Conservation (phyloP, 2,888 invertebrate genomes). For the Pecten maximus region DNA sequence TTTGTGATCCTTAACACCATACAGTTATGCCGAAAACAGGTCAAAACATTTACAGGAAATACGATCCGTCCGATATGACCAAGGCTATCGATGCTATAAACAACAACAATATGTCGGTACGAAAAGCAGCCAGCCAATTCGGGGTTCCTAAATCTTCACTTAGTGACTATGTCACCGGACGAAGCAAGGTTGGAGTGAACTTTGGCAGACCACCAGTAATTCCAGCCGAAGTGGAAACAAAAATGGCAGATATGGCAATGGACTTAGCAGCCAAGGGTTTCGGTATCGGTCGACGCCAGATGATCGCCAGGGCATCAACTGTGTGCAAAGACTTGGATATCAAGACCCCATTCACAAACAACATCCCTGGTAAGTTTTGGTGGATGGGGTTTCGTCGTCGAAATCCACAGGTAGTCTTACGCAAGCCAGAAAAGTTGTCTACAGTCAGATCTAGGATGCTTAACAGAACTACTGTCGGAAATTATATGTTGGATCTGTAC, state of each 20-base stretch:
- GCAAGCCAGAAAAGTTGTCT: slow-evolving; percentile 5
- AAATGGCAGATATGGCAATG: too few species aligned
- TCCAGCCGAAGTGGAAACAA: too few species aligned
- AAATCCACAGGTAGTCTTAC: background rate
- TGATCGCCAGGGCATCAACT: background rate
- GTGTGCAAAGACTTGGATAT: background rate
- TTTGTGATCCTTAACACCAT: too few species aligned
- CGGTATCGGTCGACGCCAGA: slow-evolving; percentile 9
- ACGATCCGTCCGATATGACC: background rate
- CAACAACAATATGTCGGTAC: background rate
- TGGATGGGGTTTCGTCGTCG: slow-evolving; percentile 17
- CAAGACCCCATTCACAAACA: background rate
- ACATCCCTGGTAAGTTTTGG: slow-evolving; percentile 33
- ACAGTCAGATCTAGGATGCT: background rate
- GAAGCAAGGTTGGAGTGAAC: background rate
- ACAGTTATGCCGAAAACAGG: too few species aligned
- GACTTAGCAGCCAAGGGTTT: background rate
- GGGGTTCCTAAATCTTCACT: background rate
- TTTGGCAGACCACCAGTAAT: background rate
- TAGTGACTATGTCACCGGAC: too few species aligned
- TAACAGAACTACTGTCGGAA: background rate
- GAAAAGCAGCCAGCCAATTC: background rate
- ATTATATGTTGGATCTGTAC: background rate
- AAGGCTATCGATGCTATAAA: background rate
- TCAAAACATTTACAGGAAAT: background rate